These are phyloP conservation scores for Sisyra terminalis DNA, from an alignment of 2,888 invertebrate genomes.

Conservation along the genomic window DNA sequence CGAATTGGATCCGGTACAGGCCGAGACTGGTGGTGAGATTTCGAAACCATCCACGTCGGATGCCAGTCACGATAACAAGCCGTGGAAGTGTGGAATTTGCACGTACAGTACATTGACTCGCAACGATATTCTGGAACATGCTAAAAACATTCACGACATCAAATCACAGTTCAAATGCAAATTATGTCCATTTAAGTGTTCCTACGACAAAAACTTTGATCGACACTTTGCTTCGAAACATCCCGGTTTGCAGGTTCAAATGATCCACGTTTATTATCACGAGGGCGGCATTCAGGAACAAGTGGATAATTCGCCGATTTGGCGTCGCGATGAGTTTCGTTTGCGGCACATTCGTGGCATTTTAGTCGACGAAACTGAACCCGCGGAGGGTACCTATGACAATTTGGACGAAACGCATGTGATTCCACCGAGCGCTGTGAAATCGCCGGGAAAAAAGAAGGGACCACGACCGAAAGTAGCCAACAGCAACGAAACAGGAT, in stretches of 20 bases:
- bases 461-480: constrained; percentile 3
- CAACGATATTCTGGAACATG: constrained; percentile 42
- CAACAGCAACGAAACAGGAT: constrained; percentile 8
- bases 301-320: constrained; percentile 41
- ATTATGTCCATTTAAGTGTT: constrained; percentile 41
- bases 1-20: constrained; percentile 24
- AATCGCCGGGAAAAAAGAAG: constrained; percentile 9
- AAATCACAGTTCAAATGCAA: constrained; percentile 55
- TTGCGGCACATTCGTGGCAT: constrained; percentile 43
- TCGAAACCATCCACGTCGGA: constrained; percentile 18
- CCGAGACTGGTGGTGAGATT: constrained; percentile 16
- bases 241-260: constrained; percentile 24
- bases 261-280: constrained; percentile 38
- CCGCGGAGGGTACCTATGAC: not conserved
- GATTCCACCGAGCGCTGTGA: constrained; percentile 3
- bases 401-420: constrained; percentile 10
- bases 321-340: constrained; percentile 37
- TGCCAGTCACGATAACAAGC: constrained; percentile 32
- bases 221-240: constrained; percentile 45
- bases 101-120: constrained; percentile 40
- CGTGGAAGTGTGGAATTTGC: constrained; percentile 57
- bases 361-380: constrained; percentile 32
- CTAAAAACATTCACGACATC: constrained; percentile 38
- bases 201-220: constrained; percentile 35
- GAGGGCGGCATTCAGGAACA: constrained; percentile 17